These are phyloP conservation scores for Synanthedon tipuliformis DNA, from an alignment of 2,888 invertebrate species.

Conservation along the genomic window DNA sequence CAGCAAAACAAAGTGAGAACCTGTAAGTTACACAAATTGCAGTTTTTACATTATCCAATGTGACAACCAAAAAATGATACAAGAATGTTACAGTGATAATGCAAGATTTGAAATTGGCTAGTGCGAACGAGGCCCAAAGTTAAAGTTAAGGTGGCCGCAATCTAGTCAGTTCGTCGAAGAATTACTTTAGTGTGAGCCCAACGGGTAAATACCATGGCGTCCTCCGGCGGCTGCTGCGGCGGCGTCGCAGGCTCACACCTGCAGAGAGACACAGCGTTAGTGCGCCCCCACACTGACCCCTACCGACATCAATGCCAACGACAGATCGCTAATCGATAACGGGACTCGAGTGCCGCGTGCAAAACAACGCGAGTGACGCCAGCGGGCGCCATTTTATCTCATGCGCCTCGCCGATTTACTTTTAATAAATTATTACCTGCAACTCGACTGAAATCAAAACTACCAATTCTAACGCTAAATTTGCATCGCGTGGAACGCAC, in stretches of 20 bases:
- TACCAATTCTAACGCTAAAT: conserved; percentile 40
- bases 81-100: conserved; percentile 63
- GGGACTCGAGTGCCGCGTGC: conserved; percentile 54
- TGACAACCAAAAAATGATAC: conserved; percentile 54
- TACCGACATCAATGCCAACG: conserved; percentile 33
- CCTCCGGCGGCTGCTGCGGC: conserved; percentile 62
- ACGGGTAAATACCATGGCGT: conserved; percentile 67
- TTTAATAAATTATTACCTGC: conserved; percentile 41
- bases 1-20: conserved; percentile 70
- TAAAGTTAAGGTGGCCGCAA: conserved; percentile 55
- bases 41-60: conserved; percentile 54
- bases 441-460: conserved; percentile 58
- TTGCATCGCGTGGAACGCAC: conserved; percentile 42
- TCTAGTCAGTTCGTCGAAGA: conserved; percentile 64
- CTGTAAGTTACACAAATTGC: conserved; percentile 66
- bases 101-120: conserved; percentile 69
- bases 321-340: conserved; percentile 28
- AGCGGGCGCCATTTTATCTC: conserved; percentile 70
- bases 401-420: conserved; percentile 47
- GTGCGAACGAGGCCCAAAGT: conserved; percentile 66
- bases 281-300: conserved; percentile 60
- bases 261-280: conserved; percentile 71
- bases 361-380: conserved; percentile 61
- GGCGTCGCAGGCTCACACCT: conserved; percentile 70
- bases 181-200: conserved; percentile 70